These are phyloP conservation scores for Bolinopsis microptera DNA, from an alignment of 37 sponge, comb jelly and placozoan genomes.

Conservation along the genomic window DNA sequence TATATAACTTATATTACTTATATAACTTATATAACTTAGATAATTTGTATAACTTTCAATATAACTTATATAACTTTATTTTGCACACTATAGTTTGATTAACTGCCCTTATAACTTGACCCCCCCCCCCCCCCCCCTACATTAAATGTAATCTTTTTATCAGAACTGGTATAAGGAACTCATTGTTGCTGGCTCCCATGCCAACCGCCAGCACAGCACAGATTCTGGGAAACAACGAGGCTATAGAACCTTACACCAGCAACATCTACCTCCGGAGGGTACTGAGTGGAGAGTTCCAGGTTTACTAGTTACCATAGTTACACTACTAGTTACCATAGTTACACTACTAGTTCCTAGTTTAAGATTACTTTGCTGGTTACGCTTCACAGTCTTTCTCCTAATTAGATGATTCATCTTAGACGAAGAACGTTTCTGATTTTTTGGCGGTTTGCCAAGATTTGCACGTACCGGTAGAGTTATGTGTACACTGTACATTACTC, in stretches of 20 bases:
- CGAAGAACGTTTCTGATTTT: not conserved
- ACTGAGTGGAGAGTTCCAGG: constrained; percentile 87
- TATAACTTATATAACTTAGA: too few species aligned
- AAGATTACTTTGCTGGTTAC: not conserved
- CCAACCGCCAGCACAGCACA: constrained; percentile 99
- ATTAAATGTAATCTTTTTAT: too few species aligned
- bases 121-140: too few species aligned
- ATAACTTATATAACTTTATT: not conserved
- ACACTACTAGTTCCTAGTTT: not conserved
- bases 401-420: not conserved
- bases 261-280: constrained; percentile 94
- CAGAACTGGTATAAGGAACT: constrained; percentile 94
- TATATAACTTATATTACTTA: too few species aligned
- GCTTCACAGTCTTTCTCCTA: not conserved
- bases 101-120: not conserved
- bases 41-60: too few species aligned
- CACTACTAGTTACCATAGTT: too few species aligned
- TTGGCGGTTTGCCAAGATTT: too few species aligned
- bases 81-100: not conserved
- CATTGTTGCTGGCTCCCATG: constrained; percentile 96
- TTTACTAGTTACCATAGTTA: too few species aligned
- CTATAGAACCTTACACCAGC: constrained; percentile 98
- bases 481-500: too few species aligned
- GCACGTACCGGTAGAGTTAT: too few species aligned
- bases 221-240: constrained; percentile 99